Percentiles rank a stretch among this genome's conserved stretches.
These are phyloP conservation scores for Lampris megalopsis DNA, from an alignment of 2,113 vertebrate genomes.

Conservation along the genomic window DNA sequence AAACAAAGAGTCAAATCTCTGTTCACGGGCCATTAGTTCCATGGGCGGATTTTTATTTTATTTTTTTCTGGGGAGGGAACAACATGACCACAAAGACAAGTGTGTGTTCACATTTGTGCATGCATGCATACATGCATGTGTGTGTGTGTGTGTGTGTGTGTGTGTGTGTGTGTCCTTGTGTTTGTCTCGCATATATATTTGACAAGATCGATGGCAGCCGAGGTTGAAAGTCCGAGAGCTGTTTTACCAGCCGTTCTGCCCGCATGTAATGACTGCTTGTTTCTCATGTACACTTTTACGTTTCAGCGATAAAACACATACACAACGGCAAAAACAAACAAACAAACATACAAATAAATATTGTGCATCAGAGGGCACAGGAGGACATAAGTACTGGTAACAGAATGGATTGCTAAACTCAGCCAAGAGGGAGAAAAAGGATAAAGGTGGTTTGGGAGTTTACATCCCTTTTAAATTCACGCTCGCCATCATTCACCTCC, in stretches of 20 bases:
- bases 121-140: not conserved
- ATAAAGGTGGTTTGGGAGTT: slow-evolving; percentile 13
- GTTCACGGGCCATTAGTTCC: slow-evolving; percentile 45
- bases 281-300: too few species aligned
- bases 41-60: slow-evolving; percentile 21
- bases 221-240: not conserved
- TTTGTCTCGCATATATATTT: not conserved
- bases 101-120: not conserved
- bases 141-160: not conserved
- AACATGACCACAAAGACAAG: not conserved
- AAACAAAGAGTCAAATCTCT: slow-evolving; percentile 38
- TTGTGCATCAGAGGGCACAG: not conserved
- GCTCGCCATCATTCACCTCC: slow-evolving; percentile 42
- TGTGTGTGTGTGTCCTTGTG: slow-evolving; percentile 1
- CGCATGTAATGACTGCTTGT: too few species aligned
- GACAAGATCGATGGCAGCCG: not conserved
- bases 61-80: not conserved
- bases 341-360: not conserved
- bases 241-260: not conserved
- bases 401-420: too few species aligned
- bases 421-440: not conserved
- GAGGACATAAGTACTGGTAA: too few species aligned
- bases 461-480: slow-evolving; percentile 25
- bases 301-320: not conserved
- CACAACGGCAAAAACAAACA: not conserved